Evolutionary conservation across 2,797 vertebrate species (phyloP).

Genomic region (Tangara arthus): DNA sequence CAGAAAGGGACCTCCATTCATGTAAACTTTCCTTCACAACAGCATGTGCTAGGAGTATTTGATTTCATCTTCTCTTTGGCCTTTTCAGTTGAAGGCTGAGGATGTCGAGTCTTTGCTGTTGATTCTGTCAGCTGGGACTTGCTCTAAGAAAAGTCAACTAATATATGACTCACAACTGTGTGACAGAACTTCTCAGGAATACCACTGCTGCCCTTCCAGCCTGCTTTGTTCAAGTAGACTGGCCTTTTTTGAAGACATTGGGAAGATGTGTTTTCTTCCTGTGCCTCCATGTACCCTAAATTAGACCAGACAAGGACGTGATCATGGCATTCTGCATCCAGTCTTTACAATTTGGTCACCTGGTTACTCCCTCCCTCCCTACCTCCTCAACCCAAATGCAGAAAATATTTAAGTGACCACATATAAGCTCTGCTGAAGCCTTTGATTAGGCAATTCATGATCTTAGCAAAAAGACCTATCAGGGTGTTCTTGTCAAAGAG

Average conservation of each 20-base stretch:
- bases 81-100: background rate
- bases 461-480: background rate
- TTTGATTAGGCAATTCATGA: background rate
- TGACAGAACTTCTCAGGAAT: background rate
- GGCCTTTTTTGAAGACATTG: background rate
- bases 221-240: background rate
- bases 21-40: background rate
- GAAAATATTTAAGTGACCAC: background rate
- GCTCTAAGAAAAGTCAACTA: background rate
- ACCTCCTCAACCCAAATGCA: background rate
- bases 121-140: background rate
- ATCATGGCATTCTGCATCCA: background rate
- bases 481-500: background rate
- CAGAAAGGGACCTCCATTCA: background rate
- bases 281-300: background rate
- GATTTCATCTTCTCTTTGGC: background rate
- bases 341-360: background rate
- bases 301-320: background rate
- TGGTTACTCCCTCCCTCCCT: too few species aligned
- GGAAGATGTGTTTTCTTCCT: background rate
- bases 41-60: background rate
- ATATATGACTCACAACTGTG: background rate
- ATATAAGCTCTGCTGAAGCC: background rate
- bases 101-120: background rate
- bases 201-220: background rate